Conservation (phyloP, 2,797 vertebrate species). For the Ambastaia sidthimunki region DNA sequence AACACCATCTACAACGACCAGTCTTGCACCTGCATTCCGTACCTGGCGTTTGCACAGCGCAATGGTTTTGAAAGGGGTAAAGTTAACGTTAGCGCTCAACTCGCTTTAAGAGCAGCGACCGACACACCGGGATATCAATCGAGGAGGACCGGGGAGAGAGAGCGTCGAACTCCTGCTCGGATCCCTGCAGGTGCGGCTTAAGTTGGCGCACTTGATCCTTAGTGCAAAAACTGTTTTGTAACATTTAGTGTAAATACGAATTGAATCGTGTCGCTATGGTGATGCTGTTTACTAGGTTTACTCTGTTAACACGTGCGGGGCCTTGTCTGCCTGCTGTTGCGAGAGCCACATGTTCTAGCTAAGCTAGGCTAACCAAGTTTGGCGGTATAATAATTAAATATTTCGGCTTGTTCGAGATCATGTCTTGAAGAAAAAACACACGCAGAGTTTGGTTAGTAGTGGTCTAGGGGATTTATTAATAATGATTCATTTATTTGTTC, state of each 20-base stretch:
- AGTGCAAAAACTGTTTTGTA: neutral
- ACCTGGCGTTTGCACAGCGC: conserved; percentile 3
- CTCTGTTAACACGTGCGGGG: neutral
- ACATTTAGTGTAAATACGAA: neutral
- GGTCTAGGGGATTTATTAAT: neutral
- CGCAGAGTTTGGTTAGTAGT: neutral
- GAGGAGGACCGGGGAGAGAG: conserved; percentile 10
- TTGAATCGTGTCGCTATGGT: conserved; percentile 19
- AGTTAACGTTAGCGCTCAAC: conserved; percentile 6
- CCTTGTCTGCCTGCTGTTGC: conserved; percentile 7
- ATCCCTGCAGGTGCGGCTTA: conserved; percentile 32
- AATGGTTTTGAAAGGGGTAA: conserved; percentile 48
- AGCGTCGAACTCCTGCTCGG: neutral
- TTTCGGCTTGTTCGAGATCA: neutral
- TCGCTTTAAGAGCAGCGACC: conserved; percentile 41
- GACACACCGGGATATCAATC: conserved; percentile 29
- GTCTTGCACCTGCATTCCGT: neutral
- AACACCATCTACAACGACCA: neutral
- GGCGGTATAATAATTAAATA: neutral
- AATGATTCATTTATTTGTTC: neutral
- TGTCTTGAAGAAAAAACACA: neutral
- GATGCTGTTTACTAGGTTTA: neutral
- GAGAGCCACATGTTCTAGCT: neutral
- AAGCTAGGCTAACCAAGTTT: conserved; percentile 28
- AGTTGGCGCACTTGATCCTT: neutral